Evolutionary conservation across 2,797 vertebrate species (phyloP).

Genomic region (Pseudochirops cupreus): DNA sequence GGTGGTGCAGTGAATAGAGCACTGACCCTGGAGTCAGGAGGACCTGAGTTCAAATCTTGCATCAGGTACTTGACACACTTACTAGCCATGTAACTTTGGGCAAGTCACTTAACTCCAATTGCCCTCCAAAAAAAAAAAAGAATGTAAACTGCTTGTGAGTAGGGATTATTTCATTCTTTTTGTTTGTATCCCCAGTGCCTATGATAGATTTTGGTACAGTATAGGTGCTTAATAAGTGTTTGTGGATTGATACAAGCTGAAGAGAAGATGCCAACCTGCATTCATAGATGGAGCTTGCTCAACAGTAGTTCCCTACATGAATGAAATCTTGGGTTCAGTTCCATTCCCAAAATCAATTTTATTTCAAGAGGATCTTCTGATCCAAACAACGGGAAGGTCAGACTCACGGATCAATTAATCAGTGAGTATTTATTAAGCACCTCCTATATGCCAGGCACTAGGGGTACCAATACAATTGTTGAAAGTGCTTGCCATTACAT

Average conservation of each 20-base stretch:
- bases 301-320: neutral
- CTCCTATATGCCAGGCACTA: neutral
- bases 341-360: neutral
- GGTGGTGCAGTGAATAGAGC: too few species aligned
- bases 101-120: too few species aligned
- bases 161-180: neutral
- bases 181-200: neutral
- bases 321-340: neutral
- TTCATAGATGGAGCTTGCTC: neutral
- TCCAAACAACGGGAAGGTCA: neutral
- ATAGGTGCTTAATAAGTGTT: neutral
- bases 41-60: too few species aligned
- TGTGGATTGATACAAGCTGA: slow-evolving; percentile 12
- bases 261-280: neutral
- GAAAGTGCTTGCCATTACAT: neutral
- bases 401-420: neutral
- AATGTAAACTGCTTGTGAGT: neutral
- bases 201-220: neutral
- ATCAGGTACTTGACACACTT: too few species aligned
- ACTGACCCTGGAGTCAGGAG: too few species aligned
- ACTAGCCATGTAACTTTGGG: too few species aligned
- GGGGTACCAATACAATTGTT: neutral
- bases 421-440: neutral
- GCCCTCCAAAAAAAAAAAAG: too few species aligned
- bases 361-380: neutral